Base-by-base conservation (phyloP, 2,888 invertebrate species). In the Eretmocerus hayati region DNA sequence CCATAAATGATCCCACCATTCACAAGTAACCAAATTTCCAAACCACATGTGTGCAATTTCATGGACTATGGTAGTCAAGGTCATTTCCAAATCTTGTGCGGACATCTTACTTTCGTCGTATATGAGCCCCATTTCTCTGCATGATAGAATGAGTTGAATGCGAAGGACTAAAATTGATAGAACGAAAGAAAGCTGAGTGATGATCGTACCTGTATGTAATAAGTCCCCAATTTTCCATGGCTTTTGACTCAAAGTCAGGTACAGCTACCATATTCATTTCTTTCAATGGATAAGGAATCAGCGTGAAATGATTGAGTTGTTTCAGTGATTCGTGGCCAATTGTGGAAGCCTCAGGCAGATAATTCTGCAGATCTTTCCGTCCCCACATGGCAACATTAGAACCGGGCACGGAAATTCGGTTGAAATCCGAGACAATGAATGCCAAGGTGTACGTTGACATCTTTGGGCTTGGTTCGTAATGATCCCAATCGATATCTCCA, bases 371-470 rank as follows among this genome's bases (percentile, higher is more conserved):
- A 9, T 54, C 26, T 2, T 30, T 15, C 37, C 41, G 48, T 3
- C 45, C 15, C 54, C 54, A 54, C 2, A 45, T 33, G 2, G 35
- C 15, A 11, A 54, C 42, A 19, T 20, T 49, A 2, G 36, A 40
- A 8, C 19, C 2, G 4, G 4, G 1, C 6, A 20, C 37, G 2
- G 40, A 3, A n/a, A 11, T n/a, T 33, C 42, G 39, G 1, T 15
- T 19, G 19, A 77, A 80, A 54, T 80, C 77, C 18, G 75, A 77
- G 8, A 92, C 83, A 13, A 87, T 76, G 64, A 88, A 88, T 0
- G 90, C 91, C 3, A 90, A 75, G 13, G 91, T 74, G 62, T 93
- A 92, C 0, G 87, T 78, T 2, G 87, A 90, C 93, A 95, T 95
- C 4, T 83, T 83, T 0, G 87, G 83, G 0, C 87, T 85, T 50